phyloP scores from a whole-genome alignment of 2,113 vertebrate genomes.

The Heterotilapia buettikoferi region DNA sequence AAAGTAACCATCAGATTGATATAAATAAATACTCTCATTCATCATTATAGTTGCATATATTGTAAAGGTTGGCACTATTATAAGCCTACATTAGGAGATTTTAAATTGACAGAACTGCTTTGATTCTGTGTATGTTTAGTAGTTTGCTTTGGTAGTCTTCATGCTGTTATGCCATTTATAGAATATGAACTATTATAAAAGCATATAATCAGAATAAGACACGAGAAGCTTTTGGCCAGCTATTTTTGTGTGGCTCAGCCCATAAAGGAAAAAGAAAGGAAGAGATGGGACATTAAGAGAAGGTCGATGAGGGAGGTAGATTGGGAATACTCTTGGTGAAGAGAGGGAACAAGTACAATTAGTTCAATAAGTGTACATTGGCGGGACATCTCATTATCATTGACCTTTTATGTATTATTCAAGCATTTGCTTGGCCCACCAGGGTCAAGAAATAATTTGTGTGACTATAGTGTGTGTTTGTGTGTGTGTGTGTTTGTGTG shows the following conservation, averaged over 20 bases:
- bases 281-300: background rate
- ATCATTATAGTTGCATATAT: background rate
- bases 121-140: background rate
- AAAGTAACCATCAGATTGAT: background rate
- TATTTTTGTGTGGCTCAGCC: background rate
- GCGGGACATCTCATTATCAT: slow-evolving; percentile 32
- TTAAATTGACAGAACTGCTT: background rate
- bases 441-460: background rate
- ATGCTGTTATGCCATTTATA: background rate
- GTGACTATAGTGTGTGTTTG: background rate
- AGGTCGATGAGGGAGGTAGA: background rate
- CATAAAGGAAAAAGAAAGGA: background rate
- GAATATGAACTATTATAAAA: background rate
- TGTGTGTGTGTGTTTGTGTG: background rate
- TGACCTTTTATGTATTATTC: slow-evolving; percentile 48
- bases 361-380: slow-evolving; percentile 30
- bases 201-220: background rate
- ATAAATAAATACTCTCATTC: background rate
- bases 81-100: background rate
- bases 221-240: background rate
- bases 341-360: slow-evolving; percentile 25
- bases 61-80: background rate
- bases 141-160: background rate
- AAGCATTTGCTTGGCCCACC: background rate
- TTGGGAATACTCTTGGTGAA: background rate